These are phyloP conservation scores for Tadarida brasiliensis DNA, from an alignment of 2,797 vertebrate genomes.

Conservation along the genomic window DNA sequence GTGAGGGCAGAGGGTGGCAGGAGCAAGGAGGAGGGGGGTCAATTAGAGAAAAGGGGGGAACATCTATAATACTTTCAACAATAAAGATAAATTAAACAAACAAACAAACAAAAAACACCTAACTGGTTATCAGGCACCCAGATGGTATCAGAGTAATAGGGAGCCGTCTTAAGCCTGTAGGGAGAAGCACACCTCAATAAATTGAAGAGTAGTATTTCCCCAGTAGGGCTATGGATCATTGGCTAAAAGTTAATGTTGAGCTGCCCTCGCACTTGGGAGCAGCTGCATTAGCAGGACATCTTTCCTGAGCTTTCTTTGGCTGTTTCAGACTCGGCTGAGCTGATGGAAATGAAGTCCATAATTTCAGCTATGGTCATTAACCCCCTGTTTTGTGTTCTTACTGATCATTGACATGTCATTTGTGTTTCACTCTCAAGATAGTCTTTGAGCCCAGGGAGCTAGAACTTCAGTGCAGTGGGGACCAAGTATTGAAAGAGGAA, in stretches of 20 bases:
- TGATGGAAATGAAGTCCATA: slow-evolving; percentile 85
- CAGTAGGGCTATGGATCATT: background rate
- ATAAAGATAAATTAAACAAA: too few species aligned
- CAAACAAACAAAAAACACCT: background rate
- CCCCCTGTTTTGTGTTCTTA: slow-evolving; percentile 84
- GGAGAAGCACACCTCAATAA: slow-evolving; percentile 1
- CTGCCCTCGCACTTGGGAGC: slow-evolving; percentile 56
- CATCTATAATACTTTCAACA: too few species aligned
- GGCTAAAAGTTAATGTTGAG: slow-evolving; percentile 70
- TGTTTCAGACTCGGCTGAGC: slow-evolving; percentile 83
- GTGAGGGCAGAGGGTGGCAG: too few species aligned
- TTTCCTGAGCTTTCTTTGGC: slow-evolving; percentile 74
- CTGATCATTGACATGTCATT: slow-evolving; percentile 84
- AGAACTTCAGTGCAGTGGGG: slow-evolving; percentile 62
- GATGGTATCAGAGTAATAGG: slow-evolving; percentile 8
- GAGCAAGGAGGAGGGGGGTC: too few species aligned
- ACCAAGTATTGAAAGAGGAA: slow-evolving; percentile 45
- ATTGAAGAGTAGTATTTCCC: background rate
- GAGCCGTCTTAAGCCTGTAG: background rate
- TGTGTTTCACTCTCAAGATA: slow-evolving; percentile 72
- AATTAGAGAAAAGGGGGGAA: too few species aligned
- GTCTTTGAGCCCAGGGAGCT: slow-evolving; percentile 67
- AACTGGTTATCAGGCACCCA: slow-evolving; percentile 13
- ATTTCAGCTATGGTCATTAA: slow-evolving; percentile 83
- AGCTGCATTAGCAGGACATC: slow-evolving; percentile 77